Base-by-base conservation (phyloP, 35 echinoderm and acorn worm species). In the Heliocidaris tuberculata region DNA sequence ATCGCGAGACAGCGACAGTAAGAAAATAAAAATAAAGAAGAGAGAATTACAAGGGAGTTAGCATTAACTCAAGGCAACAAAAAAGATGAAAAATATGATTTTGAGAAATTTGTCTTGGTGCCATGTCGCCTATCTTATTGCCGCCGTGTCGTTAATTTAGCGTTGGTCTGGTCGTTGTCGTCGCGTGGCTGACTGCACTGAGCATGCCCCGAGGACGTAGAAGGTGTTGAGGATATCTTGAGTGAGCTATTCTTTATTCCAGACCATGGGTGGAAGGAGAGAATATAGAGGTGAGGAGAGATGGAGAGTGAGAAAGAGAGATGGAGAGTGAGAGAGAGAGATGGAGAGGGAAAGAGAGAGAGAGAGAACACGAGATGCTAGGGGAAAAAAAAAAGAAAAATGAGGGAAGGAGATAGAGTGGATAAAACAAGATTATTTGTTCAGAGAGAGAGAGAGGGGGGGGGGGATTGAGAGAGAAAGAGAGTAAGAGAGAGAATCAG, bases 181-280 rank as follows among this genome's bases (percentile, higher is more conserved):
- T 89, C 87, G 87, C 87, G 87, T 89, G 87, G 87, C 87, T 89
- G 87, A 89, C 87, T 89, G 87, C 87, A 48, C 87, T 48, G 87
- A 89, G 87, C 87, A 89, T 89, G 87, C 87, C 87, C 87, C 32
- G 87, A 89, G 87, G 87, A 89, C 31, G 24, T 13, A 42, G 87
- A 89, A 89, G 87, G 87, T 89, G 87, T 89, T 89, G 87, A 30
- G 30, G 12, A 32, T 16, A 48, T 47, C 87, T 32, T 47, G 87
- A 89, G 31, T 32, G 87, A 32, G 47, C 21, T 89, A 89, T 89
- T 89, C 87, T 89, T 48, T 35, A 89, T 89, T 89, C 87, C 87
- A 89, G 87, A 89, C 87, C 87, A 89, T 89, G 87, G 32, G 7
- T 89, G 10, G 47, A 89, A 48, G 29, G 87, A 48, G 87, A 19